phyloP scores from a whole-genome alignment of 2,797 vertebrate species.

The Cirrhinus molitorella region DNA sequence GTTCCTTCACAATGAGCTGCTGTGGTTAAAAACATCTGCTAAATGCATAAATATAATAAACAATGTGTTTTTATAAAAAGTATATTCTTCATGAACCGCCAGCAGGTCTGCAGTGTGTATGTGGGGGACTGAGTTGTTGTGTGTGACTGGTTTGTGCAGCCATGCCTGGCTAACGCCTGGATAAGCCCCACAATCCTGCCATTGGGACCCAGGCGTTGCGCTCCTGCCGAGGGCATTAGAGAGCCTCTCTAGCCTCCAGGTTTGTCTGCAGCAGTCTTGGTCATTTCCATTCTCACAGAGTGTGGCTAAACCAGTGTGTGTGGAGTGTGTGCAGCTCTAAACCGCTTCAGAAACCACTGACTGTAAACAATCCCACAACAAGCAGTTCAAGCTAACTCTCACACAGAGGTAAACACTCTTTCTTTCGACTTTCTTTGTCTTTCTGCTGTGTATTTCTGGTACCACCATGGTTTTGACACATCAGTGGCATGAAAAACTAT shows the following conservation, averaged over 20 bases:
- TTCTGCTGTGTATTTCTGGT: not conserved
- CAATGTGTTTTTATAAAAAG: not conserved
- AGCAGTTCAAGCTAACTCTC: not conserved
- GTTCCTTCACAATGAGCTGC: not conserved
- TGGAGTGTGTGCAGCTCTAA: conserved; percentile 22
- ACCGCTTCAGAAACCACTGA: conserved; percentile 48
- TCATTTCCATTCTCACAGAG: conserved; percentile 73
- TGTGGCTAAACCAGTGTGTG: conserved; percentile 73
- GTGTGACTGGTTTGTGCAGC: conserved; percentile 41
- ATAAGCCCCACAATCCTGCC: conserved; percentile 69
- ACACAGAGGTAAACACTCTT: not conserved
- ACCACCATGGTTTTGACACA: not conserved
- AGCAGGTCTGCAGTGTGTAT: not conserved
- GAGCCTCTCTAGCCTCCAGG: conserved; percentile 56
- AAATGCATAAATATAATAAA: not conserved
- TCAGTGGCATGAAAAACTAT: not conserved
- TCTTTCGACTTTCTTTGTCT: not conserved
- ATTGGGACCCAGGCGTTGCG: conserved; percentile 55
- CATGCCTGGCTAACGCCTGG: conserved; percentile 64
- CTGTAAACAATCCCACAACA: conserved; percentile 46
- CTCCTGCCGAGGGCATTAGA: not conserved
- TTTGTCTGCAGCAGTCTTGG: conserved; percentile 71
- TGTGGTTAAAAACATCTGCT: not conserved
- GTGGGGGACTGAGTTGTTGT: not conserved
- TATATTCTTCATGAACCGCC: not conserved